Conservation (phyloP, 37 sponge, comb jelly and placozoan genomes). For the Spongilla lacustris region DNA sequence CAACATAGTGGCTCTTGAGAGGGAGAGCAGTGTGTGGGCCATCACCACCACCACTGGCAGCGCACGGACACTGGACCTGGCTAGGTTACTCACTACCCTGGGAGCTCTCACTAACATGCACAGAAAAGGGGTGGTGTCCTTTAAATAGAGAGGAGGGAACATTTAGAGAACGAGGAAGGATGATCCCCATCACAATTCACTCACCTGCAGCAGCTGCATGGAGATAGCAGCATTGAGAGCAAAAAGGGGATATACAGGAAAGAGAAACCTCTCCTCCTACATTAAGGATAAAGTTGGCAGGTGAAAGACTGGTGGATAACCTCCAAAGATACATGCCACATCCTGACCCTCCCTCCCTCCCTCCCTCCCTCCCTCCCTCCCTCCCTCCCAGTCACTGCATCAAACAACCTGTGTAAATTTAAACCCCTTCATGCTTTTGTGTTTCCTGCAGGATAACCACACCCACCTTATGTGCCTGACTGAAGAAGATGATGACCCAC, state of each 20-base stretch:
- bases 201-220: conserved; percentile 42
- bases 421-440: too few relatives aligned
- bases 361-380: too few relatives aligned
- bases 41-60: not conserved
- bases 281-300: not conserved
- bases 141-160: not conserved
- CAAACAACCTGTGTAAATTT: too few relatives aligned
- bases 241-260: conserved; percentile 94
- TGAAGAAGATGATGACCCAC: conserved; percentile 93
- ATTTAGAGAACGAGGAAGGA: not conserved
- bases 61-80: conserved; percentile 10
- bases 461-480: conserved; percentile 87
- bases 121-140: not conserved
- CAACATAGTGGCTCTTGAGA: not conserved
- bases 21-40: conserved; percentile 13
- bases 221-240: conserved; percentile 71
- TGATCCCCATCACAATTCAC: not conserved
- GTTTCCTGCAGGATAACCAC: conserved; percentile 3
- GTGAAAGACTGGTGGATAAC: too few relatives aligned
- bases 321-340: too few relatives aligned
- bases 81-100: not conserved
- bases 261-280: conserved; percentile 92
- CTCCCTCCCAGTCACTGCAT: too few relatives aligned
- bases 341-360: not conserved
- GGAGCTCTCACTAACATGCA: not conserved